These are phyloP conservation scores for Miichthys miiuy DNA, from an alignment of 2,797 vertebrate genomes.

Conservation along the genomic window DNA sequence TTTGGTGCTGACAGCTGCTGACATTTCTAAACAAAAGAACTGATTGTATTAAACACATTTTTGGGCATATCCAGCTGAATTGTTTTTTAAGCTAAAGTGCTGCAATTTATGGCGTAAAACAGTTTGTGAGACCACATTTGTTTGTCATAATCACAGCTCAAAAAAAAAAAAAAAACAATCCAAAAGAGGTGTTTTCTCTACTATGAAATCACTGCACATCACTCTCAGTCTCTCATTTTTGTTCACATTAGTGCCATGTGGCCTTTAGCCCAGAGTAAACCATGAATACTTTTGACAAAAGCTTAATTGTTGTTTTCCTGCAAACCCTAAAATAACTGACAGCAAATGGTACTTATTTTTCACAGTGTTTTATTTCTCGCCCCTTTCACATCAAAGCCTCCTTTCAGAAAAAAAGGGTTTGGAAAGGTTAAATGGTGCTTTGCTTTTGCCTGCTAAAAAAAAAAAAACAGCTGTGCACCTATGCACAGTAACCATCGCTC, in stretches of 20 bases:
- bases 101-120: neutral
- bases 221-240: constrained; percentile 60
- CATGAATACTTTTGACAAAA: constrained; percentile 55
- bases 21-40: neutral
- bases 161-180: constrained; percentile 23
- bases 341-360: constrained; percentile 55
- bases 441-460: constrained; percentile 41
- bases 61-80: neutral
- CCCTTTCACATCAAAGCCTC: constrained; percentile 38
- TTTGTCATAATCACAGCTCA: constrained; percentile 25
- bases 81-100: neutral
- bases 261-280: constrained; percentile 58
- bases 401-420: constrained; percentile 24
- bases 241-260: constrained; percentile 40
- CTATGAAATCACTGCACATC: constrained; percentile 44
- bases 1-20: no score
- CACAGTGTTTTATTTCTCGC: constrained; percentile 35
- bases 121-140: neutral
- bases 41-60: neutral
- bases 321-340: constrained; percentile 66
- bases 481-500: constrained; percentile 44
- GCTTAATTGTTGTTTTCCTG: constrained; percentile 54
- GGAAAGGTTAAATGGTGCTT: constrained; percentile 52
- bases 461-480: constrained; percentile 65
- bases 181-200: constrained; percentile 42